These are phyloP conservation scores for Pipistrellus kuhlii DNA, from an alignment of 2,797 vertebrate species.

Conservation along the genomic window DNA sequence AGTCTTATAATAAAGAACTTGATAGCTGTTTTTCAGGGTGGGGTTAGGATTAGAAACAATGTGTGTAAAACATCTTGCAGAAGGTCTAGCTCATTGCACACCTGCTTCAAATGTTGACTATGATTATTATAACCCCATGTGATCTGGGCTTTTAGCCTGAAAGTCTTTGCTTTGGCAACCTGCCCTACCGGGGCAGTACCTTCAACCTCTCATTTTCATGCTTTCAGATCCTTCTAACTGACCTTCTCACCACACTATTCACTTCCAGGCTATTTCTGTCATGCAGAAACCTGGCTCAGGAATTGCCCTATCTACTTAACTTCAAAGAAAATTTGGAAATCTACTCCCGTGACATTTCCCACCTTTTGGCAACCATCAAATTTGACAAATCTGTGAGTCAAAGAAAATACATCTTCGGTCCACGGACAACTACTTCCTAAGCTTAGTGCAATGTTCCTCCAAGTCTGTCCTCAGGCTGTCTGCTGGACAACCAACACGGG, in stretches of 20 bases:
- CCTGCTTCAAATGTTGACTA: not conserved
- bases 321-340: constrained; percentile 13
- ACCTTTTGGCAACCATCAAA: not conserved
- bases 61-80: not conserved
- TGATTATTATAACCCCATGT: not conserved
- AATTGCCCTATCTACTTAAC: not conserved
- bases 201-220: not conserved
- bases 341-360: not conserved
- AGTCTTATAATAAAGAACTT: not conserved
- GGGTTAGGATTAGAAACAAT: not conserved
- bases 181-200: not conserved
- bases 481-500: not conserved
- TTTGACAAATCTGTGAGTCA: not conserved
- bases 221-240: not conserved
- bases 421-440: not conserved
- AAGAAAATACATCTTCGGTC: not conserved
- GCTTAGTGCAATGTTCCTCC: not conserved
- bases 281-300: not conserved
- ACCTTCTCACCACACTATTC: not conserved
- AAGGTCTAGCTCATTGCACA: not conserved
- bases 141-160: not conserved
- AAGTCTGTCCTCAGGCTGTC: not conserved
- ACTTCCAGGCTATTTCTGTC: not conserved
- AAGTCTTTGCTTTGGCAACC: not conserved
- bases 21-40: not conserved